These are phyloP conservation scores for Drosophila mimica DNA, from an alignment of 2,888 invertebrate genomes.

Conservation along the genomic window DNA sequence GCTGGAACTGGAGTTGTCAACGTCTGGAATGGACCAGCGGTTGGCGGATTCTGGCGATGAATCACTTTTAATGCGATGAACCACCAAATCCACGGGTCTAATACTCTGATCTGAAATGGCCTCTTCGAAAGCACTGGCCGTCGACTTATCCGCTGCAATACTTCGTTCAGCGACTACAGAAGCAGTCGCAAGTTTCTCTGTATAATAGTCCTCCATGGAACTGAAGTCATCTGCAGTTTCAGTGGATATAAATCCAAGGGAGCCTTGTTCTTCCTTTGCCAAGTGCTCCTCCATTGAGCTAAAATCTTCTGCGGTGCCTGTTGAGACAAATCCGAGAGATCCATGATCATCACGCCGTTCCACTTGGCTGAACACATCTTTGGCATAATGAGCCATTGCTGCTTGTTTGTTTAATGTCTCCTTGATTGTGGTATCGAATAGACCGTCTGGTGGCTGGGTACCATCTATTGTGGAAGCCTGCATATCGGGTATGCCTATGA, in stretches of 20 bases:
- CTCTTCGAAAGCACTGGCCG: constrained; percentile 68
- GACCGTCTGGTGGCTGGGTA: constrained; percentile 61
- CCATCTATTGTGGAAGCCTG: constrained; percentile 60
- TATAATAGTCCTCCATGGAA: constrained; percentile 83
- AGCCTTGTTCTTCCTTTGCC: constrained; percentile 78
- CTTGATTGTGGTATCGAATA: constrained; percentile 60
- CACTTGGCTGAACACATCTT: constrained; percentile 55
- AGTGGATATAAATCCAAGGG: constrained; percentile 80
- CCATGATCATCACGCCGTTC: constrained; percentile 68
- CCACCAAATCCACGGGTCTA: constrained; percentile 76
- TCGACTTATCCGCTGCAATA: constrained; percentile 52
- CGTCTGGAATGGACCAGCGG: constrained; percentile 91
- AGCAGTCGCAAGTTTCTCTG: constrained; percentile 75
- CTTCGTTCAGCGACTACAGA: constrained; percentile 62
- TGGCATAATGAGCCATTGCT: constrained; percentile 71
- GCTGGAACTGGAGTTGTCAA: constrained; percentile 94
- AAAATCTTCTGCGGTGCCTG: constrained; percentile 78
- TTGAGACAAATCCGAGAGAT: constrained; percentile 81
- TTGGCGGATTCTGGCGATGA: constrained; percentile 86
- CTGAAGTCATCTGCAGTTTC: constrained; percentile 83
- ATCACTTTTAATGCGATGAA: constrained; percentile 82
- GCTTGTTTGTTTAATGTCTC: constrained; percentile 76
- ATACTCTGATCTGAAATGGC: constrained; percentile 71
- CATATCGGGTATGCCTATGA: constrained; percentile 80
- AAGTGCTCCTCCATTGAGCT: constrained; percentile 76